Evolutionary conservation across 2,888 invertebrate species (phyloP).

Genomic region (Spodoptera picta): DNA sequence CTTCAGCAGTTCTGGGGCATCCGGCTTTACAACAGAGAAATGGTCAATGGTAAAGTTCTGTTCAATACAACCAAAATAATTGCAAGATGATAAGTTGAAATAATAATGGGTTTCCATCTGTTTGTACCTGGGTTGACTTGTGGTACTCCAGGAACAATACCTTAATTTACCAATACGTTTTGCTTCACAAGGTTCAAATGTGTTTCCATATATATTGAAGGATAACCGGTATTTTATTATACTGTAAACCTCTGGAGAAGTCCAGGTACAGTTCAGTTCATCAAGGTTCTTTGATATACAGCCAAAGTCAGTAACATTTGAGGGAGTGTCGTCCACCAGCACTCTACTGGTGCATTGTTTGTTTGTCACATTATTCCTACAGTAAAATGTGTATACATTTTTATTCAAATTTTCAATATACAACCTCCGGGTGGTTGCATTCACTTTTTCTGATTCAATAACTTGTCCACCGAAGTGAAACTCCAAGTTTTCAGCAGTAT

Average conservation of each 20-base stretch:
- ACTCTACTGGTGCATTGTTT: slow-evolving; percentile 74
- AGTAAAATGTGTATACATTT: slow-evolving; percentile 87
- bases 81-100: slow-evolving; percentile 89
- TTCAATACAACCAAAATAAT: slow-evolving; percentile 88
- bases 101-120: slow-evolving; percentile 83
- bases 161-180: slow-evolving; percentile 51
- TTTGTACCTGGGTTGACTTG: slow-evolving; percentile 79
- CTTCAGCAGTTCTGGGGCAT: slow-evolving; percentile 70
- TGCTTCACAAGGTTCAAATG: slow-evolving; percentile 64
- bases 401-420: slow-evolving; percentile 87
- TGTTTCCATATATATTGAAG: slow-evolving; percentile 67
- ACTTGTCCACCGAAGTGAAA: slow-evolving; percentile 69
- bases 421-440: slow-evolving; percentile 90
- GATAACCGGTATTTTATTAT: slow-evolving; percentile 69
- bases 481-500: slow-evolving; percentile 78
- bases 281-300: slow-evolving; percentile 93
- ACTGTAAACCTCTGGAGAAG: slow-evolving; percentile 83
- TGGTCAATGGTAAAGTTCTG: slow-evolving; percentile 89
- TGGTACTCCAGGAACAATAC: slow-evolving; percentile 74
- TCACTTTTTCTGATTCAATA: slow-evolving; percentile 84
- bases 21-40: slow-evolving; percentile 82
- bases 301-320: slow-evolving; percentile 90
- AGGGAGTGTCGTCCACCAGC: slow-evolving; percentile 88
- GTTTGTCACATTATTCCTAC: slow-evolving; percentile 75
- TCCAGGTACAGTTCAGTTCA: slow-evolving; percentile 93